A percentile compares a stretch with the other conserved stretches of the same genome.
Conservation (phyloP, 1,140 invertebrate genomes). For the Drosophila equinoxialis region DNA sequence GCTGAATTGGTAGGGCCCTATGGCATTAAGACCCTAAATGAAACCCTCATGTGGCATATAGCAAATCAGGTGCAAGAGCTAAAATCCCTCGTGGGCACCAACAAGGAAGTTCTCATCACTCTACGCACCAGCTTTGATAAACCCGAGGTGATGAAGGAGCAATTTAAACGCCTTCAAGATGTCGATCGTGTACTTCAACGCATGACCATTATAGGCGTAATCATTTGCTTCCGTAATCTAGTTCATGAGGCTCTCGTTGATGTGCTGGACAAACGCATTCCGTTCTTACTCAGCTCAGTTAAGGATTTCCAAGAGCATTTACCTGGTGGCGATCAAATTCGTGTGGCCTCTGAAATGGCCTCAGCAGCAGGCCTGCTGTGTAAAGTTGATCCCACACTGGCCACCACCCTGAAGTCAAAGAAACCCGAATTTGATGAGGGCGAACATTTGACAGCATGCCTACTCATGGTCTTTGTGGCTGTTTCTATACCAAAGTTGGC, state of each 20-base stretch:
- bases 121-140: conserved; percentile 98
- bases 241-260: conserved; percentile 96
- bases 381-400: conserved; percentile 97
- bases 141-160: conserved; percentile 98
- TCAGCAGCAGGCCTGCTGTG: conserved; percentile 96
- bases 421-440: conserved; percentile 93
- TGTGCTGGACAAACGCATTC: conserved; percentile 96
- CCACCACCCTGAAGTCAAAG: conserved; percentile 92
- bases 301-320: conserved; percentile 97
- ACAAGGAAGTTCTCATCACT: conserved; percentile 95
- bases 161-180: conserved; percentile 94
- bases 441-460: conserved; percentile 96
- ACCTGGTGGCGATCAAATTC: conserved; percentile 94
- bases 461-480: conserved; percentile 99
- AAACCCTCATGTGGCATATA: conserved; percentile 99
- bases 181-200: conserved; percentile 97
- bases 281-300: conserved; percentile 98
- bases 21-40: conserved; percentile 98
- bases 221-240: conserved; percentile 96
- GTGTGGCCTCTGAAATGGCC: conserved; percentile 98
- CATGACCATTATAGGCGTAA: conserved; percentile 99
- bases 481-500: conserved; percentile 99
- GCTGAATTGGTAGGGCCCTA: conserved; percentile 99
- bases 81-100: conserved; percentile 95
- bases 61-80: conserved; percentile 98